Conservation (phyloP, 2,113 vertebrate species). For the Tyto alba region DNA sequence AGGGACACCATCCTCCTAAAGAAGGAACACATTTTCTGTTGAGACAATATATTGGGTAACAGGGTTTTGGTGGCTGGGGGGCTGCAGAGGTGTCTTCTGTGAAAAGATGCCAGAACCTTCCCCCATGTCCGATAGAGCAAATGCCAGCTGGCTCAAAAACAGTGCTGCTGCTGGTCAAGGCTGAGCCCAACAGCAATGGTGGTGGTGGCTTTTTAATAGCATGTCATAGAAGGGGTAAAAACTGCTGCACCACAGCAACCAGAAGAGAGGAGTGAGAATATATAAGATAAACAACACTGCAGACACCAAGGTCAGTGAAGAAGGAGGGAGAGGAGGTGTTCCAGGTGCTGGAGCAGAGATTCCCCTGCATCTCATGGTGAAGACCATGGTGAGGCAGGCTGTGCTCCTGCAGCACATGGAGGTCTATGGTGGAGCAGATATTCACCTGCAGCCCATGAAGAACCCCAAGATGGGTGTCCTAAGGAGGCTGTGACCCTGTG, state of each 20-base stretch:
- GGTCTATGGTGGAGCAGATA: background rate
- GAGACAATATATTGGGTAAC: background rate
- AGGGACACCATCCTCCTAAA: background rate
- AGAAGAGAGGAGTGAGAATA: background rate
- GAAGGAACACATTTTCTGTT: background rate
- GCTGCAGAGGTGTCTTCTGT: background rate
- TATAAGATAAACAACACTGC: background rate
- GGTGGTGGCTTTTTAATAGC: background rate
- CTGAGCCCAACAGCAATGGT: background rate
- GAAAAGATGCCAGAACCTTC: background rate
- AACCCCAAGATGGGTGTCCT: background rate
- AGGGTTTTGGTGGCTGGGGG: background rate
- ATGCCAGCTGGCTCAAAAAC: background rate
- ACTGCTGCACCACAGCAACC: background rate
- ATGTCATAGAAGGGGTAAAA: background rate
- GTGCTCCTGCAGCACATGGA: background rate
- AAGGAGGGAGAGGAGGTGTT: background rate
- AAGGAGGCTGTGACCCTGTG: background rate
- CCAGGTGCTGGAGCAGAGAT: accelerated
- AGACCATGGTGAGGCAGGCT: background rate
- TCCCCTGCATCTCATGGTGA: accelerated
- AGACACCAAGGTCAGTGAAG: background rate
- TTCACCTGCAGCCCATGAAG: background rate
- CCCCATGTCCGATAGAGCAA: too few relatives aligned
- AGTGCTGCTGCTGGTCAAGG: background rate